These are phyloP conservation scores for Theocolax elegans DNA, from an alignment of 1,140 invertebrate species.

Conservation along the genomic window DNA sequence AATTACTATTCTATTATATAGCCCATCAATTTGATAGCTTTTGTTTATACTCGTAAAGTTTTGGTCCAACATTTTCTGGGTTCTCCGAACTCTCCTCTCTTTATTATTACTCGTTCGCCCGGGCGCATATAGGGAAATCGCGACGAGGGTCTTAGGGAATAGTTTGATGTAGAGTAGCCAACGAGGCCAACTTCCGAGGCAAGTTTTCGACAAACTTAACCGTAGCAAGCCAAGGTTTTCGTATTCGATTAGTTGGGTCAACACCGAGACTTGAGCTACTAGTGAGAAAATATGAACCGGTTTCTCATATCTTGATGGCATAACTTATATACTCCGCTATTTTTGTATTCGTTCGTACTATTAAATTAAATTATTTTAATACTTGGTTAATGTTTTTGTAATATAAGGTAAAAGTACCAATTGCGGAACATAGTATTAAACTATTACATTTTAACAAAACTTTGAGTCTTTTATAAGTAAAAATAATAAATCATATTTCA, in stretches of 20 bases:
- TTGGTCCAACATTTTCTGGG: too few relatives aligned
- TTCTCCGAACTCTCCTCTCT: too few relatives aligned
- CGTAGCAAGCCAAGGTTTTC: background rate
- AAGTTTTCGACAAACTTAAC: constrained; percentile 29
- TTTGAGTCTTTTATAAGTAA: too few relatives aligned
- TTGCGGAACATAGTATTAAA: too few relatives aligned
- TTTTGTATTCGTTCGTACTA: background rate
- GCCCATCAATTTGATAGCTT: too few relatives aligned
- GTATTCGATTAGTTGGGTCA: constrained; percentile 33
- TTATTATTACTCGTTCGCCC: background rate
- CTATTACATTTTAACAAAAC: too few relatives aligned
- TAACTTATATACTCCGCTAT: background rate
- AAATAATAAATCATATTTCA: too few relatives aligned
- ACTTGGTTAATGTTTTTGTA: background rate
- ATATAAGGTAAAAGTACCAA: too few relatives aligned
- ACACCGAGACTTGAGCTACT: background rate
- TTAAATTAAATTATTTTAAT: background rate
- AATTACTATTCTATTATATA: too few relatives aligned
- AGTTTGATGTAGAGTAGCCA: constrained; percentile 14
- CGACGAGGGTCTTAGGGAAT: constrained; percentile 8
- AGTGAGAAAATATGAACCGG: background rate
- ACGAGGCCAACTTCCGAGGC: constrained; percentile 5
- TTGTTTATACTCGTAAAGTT: too few relatives aligned
- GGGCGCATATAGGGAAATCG: background rate
- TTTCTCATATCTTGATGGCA: background rate